Conservation (phyloP, 1,140 invertebrate species). For the Calephelis nemesis region DNA sequence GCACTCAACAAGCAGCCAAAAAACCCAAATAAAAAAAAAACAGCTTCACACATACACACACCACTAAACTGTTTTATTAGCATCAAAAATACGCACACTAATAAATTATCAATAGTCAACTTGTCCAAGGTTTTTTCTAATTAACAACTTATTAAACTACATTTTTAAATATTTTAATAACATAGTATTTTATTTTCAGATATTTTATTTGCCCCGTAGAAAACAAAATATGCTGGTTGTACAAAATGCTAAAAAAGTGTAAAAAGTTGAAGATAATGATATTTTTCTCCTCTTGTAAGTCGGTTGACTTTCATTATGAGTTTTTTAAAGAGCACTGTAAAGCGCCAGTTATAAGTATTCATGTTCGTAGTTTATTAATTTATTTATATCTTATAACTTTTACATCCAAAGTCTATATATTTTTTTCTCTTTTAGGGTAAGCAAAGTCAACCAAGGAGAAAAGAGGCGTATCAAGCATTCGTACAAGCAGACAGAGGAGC, state of each 20-base stretch:
- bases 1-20: no score
- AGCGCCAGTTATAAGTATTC: slow-evolving; percentile 86
- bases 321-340: slow-evolving; percentile 74
- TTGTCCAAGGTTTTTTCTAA: no score
- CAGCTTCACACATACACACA: no score
- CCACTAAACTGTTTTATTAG: no score
- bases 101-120: no score
- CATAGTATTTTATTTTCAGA: slow-evolving; percentile 39
- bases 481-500: slow-evolving; percentile 73
- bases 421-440: slow-evolving; percentile 81
- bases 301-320: slow-evolving; percentile 91
- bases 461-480: slow-evolving; percentile 89
- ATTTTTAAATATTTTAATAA: slow-evolving; percentile 2
- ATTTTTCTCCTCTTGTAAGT: slow-evolving; percentile 91
- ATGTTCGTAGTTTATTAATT: slow-evolving; percentile 82
- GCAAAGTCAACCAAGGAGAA: slow-evolving; percentile 90
- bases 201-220: slow-evolving; percentile 85
- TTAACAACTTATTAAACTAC: no score
- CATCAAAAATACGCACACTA: no score
- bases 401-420: not conserved
- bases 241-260: slow-evolving; percentile 90
- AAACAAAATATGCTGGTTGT: slow-evolving; percentile 88
- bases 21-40: no score
- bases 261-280: slow-evolving; percentile 91
- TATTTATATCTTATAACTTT: slow-evolving; percentile 4